These are phyloP conservation scores for Dinomys branickii DNA, from an alignment of 2,113 vertebrate genomes.

Conservation along the genomic window DNA sequence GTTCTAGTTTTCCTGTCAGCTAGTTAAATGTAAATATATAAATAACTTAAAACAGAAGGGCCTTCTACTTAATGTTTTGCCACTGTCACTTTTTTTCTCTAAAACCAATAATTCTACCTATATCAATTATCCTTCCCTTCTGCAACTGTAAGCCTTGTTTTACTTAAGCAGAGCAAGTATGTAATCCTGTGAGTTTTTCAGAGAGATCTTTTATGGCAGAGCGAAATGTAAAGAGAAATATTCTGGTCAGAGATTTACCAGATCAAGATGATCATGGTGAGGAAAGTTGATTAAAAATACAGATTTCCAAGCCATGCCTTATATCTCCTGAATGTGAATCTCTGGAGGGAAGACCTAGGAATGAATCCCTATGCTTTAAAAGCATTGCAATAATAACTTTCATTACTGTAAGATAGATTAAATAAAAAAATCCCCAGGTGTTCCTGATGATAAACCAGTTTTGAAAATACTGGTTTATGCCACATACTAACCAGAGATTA, in stretches of 20 bases:
- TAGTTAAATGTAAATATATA: conserved; percentile 50
- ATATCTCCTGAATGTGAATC: conserved; percentile 9
- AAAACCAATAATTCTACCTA: background rate
- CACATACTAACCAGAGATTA: background rate
- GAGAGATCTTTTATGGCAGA: background rate
- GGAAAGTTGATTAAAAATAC: background rate
- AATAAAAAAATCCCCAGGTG: background rate
- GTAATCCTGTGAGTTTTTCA: background rate
- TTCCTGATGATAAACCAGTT: conserved; percentile 30
- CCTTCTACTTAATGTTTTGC: conserved; percentile 9
- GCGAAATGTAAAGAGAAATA: background rate
- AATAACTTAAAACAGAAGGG: conserved; percentile 43
- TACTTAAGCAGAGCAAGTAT: background rate
- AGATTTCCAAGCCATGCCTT: background rate
- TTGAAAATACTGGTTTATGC: conserved; percentile 21
- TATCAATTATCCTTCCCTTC: background rate
- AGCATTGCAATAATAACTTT: background rate
- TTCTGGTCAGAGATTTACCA: background rate
- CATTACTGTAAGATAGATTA: background rate
- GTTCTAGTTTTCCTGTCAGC: conserved; percentile 15
- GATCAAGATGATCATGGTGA: background rate
- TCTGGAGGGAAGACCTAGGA: background rate
- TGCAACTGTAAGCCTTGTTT: background rate
- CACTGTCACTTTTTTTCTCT: conserved; percentile 17
- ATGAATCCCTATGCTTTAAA: background rate